phyloP scores from a whole-genome alignment of 30 jellyfish, hydroid and myxozoan species.

The Hydra vulgaris region DNA sequence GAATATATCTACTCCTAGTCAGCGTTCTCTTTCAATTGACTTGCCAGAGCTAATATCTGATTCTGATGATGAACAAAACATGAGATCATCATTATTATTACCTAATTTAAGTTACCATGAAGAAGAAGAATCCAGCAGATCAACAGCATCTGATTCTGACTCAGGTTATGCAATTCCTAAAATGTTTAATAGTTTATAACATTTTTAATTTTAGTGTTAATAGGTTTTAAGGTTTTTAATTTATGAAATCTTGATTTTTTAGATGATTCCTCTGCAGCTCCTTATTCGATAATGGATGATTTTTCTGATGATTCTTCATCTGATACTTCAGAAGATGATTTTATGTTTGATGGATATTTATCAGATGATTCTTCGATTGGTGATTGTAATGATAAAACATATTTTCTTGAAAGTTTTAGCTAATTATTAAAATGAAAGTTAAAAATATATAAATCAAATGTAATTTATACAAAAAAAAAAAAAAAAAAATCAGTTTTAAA shows the following conservation, averaged over 20 bases:
- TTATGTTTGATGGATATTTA: conserved; percentile 4
- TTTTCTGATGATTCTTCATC: conserved; percentile 5
- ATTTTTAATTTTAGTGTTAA: too few relatives aligned
- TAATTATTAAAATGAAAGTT: too few relatives aligned
- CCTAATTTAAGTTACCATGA: neutral
- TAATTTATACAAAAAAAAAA: too few relatives aligned
- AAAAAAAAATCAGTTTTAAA: neutral
- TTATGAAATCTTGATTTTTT: neutral
- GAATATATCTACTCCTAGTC: neutral
- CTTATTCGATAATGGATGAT: neutral
- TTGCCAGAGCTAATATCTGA: conserved; percentile 10
- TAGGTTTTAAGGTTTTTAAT: neutral
- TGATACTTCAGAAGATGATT: conserved; percentile 30
- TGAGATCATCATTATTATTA: too few relatives aligned
- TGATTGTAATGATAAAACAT: conserved; percentile 16
- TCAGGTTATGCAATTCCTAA: neutral
- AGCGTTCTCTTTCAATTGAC: neutral
- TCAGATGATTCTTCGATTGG: conserved; percentile 26
- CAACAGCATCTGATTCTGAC: neutral
- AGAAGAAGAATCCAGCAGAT: neutral
- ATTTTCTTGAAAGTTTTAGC: too few relatives aligned
- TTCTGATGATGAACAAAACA: neutral
- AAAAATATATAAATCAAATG: too few relatives aligned
- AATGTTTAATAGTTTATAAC: too few relatives aligned
- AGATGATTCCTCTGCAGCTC: neutral